Evolutionary conservation across 37 sponge, comb jelly and placozoan species (phyloP), one percentile per base, ranked within the genome.

Genomic region (Corticium candelabrum): DNA sequence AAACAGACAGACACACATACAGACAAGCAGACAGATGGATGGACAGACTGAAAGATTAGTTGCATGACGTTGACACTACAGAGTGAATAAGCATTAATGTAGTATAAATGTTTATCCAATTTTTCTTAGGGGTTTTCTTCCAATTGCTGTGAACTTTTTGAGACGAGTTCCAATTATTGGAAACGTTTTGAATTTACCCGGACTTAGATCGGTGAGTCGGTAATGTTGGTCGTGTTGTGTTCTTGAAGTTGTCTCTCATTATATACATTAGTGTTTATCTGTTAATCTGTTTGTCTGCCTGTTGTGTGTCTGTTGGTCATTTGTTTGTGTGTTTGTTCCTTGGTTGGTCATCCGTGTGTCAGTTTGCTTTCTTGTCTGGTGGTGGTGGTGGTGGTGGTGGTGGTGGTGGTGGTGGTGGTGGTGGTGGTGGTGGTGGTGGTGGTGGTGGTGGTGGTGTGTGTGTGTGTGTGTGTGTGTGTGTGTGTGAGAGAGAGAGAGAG

Each of bases 101-200:
- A n/a, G n/a, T n/a, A n/a, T n/a, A n/a, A n/a, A n/a, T n/a, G n/a
- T n/a, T n/a, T n/a, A n/a, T n/a, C n/a, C n/a, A n/a, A 50, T 50
- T 50, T 50, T 50, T 39, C 50, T 4, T 81, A 94, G 96, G 34
- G 93, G 93, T 30, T 81, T 96, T 7, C 82, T 96, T 38, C 96
- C 96, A 38, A 87, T 90, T 71, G 87, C 84, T 40, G 68, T 96
- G 0, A 37, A 87, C 31, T 89, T 96, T 71, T 57, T 96, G 5
- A 77, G 96, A 82, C 37, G 96, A 76, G 81, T 86, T 39, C 96
- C 96, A 35, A 83, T 92, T 4, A 86, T 96, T 67, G 96, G 96
- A 15, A 85, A 85, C 37, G 1, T 92, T 11, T 78, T 96, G 41
- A 96, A 96, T 70, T 74, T 91, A 0, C 96, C 96, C 0, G 93